Evolutionary conservation across 2,113 vertebrate genomes (phyloP).

Genomic region (Redunca redunca): DNA sequence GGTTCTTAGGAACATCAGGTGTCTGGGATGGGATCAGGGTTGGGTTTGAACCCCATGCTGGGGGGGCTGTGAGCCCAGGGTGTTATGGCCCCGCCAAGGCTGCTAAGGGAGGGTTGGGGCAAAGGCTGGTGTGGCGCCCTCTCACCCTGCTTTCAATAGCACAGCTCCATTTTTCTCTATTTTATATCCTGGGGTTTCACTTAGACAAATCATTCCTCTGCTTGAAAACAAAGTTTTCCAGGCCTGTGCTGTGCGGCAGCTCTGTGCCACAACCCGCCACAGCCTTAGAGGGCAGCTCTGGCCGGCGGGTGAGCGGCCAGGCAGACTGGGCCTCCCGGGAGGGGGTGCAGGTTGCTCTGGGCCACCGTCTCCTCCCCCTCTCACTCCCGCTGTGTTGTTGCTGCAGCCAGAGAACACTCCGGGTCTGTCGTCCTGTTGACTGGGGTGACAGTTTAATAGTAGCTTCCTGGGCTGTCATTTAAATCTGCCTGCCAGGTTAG

Average conservation of each 20-base stretch:
- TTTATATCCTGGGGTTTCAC: neutral
- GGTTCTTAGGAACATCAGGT: neutral
- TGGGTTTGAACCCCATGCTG: neutral
- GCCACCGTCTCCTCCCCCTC: constrained; percentile 77
- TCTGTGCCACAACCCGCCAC: neutral
- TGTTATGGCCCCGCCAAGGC: neutral
- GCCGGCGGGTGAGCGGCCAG: neutral
- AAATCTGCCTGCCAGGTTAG: constrained; percentile 80
- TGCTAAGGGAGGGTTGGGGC: neutral
- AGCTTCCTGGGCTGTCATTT: constrained; percentile 86
- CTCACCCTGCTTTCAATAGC: neutral
- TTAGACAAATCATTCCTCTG: neutral
- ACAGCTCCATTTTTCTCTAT: neutral
- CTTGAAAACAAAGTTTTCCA: constrained; percentile 15
- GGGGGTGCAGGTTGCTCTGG: constrained; percentile 33
- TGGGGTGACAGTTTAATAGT: constrained; percentile 83
- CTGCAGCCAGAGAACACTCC: constrained; percentile 76
- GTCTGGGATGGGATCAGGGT: neutral
- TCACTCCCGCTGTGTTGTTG: constrained; percentile 76
- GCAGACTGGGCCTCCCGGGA: neutral
- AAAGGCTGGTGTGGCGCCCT: neutral
- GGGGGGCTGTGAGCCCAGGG: neutral
- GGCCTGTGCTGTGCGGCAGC: neutral
- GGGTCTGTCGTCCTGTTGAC: constrained; percentile 77
- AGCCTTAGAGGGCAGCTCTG: constrained; percentile 11